Percentiles rank a stretch among this genome's conserved stretches.
Evolutionary conservation across 2,888 invertebrate genomes (phyloP).

Genomic region (Folsomia candida): DNA sequence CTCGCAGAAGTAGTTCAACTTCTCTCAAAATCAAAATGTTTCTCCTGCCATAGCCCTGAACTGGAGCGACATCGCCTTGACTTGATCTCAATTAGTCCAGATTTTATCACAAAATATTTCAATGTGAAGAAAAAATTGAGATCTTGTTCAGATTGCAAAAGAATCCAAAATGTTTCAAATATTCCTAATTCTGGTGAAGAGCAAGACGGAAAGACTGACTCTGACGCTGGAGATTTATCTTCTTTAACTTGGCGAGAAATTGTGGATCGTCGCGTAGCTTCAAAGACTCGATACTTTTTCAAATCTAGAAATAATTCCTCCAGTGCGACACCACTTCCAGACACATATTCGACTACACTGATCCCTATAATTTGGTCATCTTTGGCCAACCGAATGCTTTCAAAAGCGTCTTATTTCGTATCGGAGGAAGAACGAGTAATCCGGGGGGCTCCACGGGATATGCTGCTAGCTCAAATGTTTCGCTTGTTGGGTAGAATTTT

Average conservation of each 20-base stretch:
- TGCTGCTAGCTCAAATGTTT: constrained; percentile 37
- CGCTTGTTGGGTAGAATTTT: constrained; percentile 41
- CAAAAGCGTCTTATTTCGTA: constrained; percentile 19
- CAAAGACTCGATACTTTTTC: constrained; percentile 43
- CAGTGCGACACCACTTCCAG: constrained; percentile 23
- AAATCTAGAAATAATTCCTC: constrained; percentile 21
- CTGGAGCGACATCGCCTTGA: constrained; percentile 11
- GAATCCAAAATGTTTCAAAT: neutral
- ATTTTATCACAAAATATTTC: constrained; percentile 33
- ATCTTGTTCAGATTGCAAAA: constrained; percentile 24
- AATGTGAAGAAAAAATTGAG: constrained; percentile 17
- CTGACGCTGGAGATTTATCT: constrained; percentile 1
- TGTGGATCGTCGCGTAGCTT: constrained; percentile 42
- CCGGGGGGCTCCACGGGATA: constrained; percentile 27
- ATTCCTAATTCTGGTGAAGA: neutral
- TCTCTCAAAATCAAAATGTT: constrained; percentile 44
- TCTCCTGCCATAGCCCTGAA: constrained; percentile 29
- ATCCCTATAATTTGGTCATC: constrained; percentile 44
- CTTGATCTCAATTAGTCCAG: constrained; percentile 25
- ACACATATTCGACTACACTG: constrained; percentile 41
- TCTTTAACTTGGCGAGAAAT: constrained; percentile 43
- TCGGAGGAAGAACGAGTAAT: constrained; percentile 12
- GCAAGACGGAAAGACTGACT: neutral
- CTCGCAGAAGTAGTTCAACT: constrained; percentile 35
- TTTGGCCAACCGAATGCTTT: constrained; percentile 41